Percentiles rank a stretch among this genome's conserved stretches.
Conservation (phyloP, 2,113 vertebrate species). For the Phylloscopus trochiloides region DNA sequence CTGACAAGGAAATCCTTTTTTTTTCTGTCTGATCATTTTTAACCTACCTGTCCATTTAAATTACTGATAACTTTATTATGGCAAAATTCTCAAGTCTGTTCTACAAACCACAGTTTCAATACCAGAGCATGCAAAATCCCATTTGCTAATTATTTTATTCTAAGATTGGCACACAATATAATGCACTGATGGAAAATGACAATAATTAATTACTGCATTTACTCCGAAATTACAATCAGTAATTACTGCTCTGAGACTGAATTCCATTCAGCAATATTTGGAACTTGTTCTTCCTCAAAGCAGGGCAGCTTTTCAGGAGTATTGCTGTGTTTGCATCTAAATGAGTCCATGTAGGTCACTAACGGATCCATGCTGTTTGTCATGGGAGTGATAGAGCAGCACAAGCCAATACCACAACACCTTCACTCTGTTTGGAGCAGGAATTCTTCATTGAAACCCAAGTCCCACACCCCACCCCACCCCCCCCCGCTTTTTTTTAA, state of each 20-base stretch:
- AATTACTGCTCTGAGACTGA: slow-evolving; percentile 64
- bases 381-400: slow-evolving; percentile 38
- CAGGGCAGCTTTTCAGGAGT: slow-evolving; percentile 52
- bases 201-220: slow-evolving; percentile 70
- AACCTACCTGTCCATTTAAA: slow-evolving; percentile 5
- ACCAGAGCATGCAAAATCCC: slow-evolving; percentile 40
- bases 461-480: too few relatives aligned
- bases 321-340: slow-evolving; percentile 59
- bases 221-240: slow-evolving; percentile 68
- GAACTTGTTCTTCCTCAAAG: slow-evolving; percentile 43
- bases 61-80: slow-evolving; percentile 32
- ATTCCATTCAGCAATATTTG: slow-evolving; percentile 66
- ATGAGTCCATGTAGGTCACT: slow-evolving; percentile 47
- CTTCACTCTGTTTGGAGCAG: not conserved
- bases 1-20: not conserved
- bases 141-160: slow-evolving; percentile 66
- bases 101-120: not conserved
- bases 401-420: not conserved
- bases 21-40: not conserved
- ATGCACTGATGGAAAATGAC: slow-evolving; percentile 62
- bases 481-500: too few relatives aligned
- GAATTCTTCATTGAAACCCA: slow-evolving; percentile 14
- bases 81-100: slow-evolving; percentile 13
- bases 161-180: slow-evolving; percentile 67
- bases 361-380: not conserved